Base-by-base conservation (phyloP, 2,888 invertebrate species). In the Augochlorella aurata region DNA sequence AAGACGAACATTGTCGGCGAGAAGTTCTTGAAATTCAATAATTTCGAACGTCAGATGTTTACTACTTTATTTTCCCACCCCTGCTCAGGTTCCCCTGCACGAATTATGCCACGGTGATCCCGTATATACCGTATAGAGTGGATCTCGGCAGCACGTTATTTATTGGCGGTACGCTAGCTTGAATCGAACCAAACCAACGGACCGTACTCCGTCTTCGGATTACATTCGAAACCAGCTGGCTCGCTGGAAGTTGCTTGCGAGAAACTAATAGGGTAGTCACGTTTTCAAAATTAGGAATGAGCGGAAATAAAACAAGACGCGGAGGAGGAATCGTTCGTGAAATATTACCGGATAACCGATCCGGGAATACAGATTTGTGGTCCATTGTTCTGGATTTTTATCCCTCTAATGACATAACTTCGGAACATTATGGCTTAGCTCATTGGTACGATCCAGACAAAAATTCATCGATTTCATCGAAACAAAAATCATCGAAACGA, bases 141-240 rank as follows among this genome's bases (percentile, higher is more conserved):
- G 92, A 92, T 92, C 89, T 90, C 82, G 81, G 79, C 86, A 84
- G 79, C 80, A 80, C 79, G 88, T 91, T 92, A 92, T 92, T 92
- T 92, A 92, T 91, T 85, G 91, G 86, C 79, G 87, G 89, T 89
- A 89, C 90, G 91, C 38, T 49, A 77, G 71, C 78, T 88, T 74
- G 87, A 83, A 84, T 87, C 83, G 74, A 85, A 74, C 85, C 77
- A 78, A 79, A 83, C 81, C 85, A 66, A 74, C 85, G 73, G 72
- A 74, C 81, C 81, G 84, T 86, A 85, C 87, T 86, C 80, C 81
- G 87, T 88, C 86, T 83, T 87, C 79, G 82, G 82, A 83, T 86
- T 88, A 87, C 85, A 85, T 86, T 79, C 81, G 16, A 86, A 74
- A 76, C 70, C 84, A 72, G 71, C 79, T 69, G 65, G 45, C 77